These are phyloP conservation scores for Azemiops feae DNA, from an alignment of 2,113 vertebrate species.

Conservation along the genomic window DNA sequence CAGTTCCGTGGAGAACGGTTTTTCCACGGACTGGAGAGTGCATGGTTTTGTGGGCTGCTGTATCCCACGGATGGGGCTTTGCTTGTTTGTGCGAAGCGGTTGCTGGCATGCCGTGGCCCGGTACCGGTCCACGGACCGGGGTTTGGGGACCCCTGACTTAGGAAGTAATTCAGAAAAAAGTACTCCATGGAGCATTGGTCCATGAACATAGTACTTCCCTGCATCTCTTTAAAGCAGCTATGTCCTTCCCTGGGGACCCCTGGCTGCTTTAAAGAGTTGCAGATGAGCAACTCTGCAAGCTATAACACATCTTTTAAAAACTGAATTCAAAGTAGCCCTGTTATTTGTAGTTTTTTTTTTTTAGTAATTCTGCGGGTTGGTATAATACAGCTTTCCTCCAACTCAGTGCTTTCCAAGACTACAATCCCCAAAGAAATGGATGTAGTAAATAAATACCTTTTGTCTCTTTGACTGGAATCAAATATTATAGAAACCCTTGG, in stretches of 20 bases:
- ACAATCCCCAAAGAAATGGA: background rate
- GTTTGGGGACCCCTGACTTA: background rate
- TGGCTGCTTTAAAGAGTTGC: background rate
- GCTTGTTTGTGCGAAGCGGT: too few relatives aligned
- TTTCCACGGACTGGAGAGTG: too few relatives aligned
- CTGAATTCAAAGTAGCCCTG: background rate
- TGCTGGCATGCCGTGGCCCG: too few relatives aligned
- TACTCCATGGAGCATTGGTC: background rate
- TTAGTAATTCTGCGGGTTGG: background rate
- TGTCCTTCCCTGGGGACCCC: background rate
- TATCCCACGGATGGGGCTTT: too few relatives aligned
- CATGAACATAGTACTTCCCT: background rate
- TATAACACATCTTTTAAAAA: background rate
- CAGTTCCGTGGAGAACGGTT: too few relatives aligned
- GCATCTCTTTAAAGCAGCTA: background rate
- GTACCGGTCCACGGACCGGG: too few relatives aligned
- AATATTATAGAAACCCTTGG: background rate
- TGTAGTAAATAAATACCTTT: background rate
- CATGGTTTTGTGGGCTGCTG: too few relatives aligned
- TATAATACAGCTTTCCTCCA: background rate
- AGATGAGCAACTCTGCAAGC: background rate
- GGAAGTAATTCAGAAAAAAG: slow-evolving; percentile 41
- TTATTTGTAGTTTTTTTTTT: background rate
- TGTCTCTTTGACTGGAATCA: background rate
- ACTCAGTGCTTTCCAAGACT: background rate